Conservation (phyloP, 2,888 invertebrate genomes). For the Orchesellides sinensis region DNA sequence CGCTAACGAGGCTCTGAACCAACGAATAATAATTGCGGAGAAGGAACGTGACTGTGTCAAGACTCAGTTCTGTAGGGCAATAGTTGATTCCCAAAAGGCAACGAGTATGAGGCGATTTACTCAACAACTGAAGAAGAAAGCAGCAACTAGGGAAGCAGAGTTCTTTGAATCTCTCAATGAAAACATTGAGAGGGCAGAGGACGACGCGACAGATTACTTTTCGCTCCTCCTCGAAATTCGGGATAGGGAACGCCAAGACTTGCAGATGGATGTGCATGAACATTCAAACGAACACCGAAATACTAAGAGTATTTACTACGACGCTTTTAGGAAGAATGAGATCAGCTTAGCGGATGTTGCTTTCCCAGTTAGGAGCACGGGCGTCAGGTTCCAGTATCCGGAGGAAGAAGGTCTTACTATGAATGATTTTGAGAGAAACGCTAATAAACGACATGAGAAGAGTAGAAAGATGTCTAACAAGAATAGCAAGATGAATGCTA, state of each 20-base stretch:
- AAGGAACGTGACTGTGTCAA: conserved; percentile 59
- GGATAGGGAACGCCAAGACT: conserved; percentile 22
- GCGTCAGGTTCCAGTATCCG: conserved; percentile 4
- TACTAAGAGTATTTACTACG: conserved; percentile 45
- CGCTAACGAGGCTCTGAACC: conserved; percentile 65
- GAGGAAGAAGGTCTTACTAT: background rate
- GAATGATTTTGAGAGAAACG: conserved; percentile 12
- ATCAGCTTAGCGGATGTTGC: conserved; percentile 65
- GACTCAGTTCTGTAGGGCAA: conserved; percentile 50
- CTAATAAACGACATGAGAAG: conserved; percentile 2
- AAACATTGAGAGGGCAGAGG: conserved; percentile 32
- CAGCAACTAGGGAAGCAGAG: conserved; percentile 50
- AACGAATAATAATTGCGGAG: conserved; percentile 54
- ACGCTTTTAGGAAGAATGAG: conserved; percentile 59
- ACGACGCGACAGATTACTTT: conserved; percentile 44
- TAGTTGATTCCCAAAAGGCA: conserved; percentile 59
- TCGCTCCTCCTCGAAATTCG: conserved; percentile 18
- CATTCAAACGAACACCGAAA: conserved; percentile 55
- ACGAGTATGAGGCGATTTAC: conserved; percentile 61
- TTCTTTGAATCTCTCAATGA: conserved; percentile 44
- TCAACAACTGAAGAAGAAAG: conserved; percentile 51
- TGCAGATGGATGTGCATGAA: conserved; percentile 37
- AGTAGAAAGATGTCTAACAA: background rate
- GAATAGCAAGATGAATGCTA: background rate
- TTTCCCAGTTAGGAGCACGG: conserved; percentile 43